Conservation (phyloP, 1,140 invertebrate species). For the Protaetia brevitarsis region DNA sequence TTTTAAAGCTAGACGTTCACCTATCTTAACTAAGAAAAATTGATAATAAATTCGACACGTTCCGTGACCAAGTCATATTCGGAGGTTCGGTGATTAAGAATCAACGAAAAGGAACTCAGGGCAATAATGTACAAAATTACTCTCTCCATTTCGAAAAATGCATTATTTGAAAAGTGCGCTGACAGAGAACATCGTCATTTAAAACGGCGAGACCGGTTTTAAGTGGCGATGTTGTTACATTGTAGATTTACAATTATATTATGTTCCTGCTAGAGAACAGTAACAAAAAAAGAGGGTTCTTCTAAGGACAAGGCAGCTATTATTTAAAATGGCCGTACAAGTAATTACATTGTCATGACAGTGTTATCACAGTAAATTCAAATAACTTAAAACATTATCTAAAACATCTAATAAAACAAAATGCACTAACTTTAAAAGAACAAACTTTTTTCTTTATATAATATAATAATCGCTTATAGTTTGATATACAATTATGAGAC, state of each 20-base stretch:
- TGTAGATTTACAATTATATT: no score
- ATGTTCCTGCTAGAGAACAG: no score
- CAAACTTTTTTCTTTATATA: background rate
- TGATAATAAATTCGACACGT: background rate
- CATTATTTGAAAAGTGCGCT: no score
- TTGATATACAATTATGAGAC: conserved; percentile 27
- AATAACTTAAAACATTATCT: conserved; percentile 33
- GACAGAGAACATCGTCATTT: no score
- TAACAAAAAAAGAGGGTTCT: no score
- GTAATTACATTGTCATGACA: conserved; percentile 36
- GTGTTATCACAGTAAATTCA: conserved; percentile 38
- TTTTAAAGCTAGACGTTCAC: conserved; percentile 15
- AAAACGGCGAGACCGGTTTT: no score
- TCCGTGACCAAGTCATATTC: background rate
- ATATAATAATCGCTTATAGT: conserved; percentile 36
- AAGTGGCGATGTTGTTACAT: no score
- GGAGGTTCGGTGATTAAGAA: no score
- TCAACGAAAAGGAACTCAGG: no score
- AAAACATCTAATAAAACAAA: conserved; percentile 26
- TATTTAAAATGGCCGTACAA: conserved; percentile 27
- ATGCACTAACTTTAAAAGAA: conserved; percentile 29
- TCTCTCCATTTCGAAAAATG: no score
- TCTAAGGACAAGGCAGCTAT: conserved; percentile 14
- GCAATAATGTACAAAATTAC: no score
- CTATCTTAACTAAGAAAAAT: conserved; percentile 1